Base-by-base conservation (phyloP, 2,888 invertebrate genomes). In the Caenorhabditis zanzibari region DNA sequence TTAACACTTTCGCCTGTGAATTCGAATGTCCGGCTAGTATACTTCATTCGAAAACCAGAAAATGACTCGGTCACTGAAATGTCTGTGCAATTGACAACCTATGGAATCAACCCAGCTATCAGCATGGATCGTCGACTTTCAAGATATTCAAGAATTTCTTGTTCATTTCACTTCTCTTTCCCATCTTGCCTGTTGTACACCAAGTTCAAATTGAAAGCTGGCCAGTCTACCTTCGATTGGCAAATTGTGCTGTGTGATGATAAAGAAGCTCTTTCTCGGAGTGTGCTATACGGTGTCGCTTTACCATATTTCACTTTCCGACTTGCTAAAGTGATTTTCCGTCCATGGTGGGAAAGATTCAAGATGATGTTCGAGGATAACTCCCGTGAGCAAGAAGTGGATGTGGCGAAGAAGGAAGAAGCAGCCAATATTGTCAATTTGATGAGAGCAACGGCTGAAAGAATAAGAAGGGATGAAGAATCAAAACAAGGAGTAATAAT, bases 391-490 rank as follows among this genome's bases (percentile, higher is more conserved):
- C 86, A 84, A 52, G 77, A 90, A 84, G 88, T 91, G 7, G 90
- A 91, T 66, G 79, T 85, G 28, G 85, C 86, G n/a, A 88, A 90
- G 59, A 88, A 88, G 59, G 91, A 91, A 61, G 91, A 91, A 52
- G 87, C 91, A 16, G 80, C 64, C 32, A 81, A 82, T 22, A 88
- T 91, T 24, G 84, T 88, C n/a, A 84, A 96, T 84, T 93, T 99
- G 63, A 98, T 99, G 98, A 95, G 95, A 89, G 96, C 96, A 83
- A 96, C 96, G 0, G 97, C 96, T 91, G 95, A 95, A 44, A 95
- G 97, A 85, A 96, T 96, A 86, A 94, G 95, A 75, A 94, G 94
- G 0, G 96, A 96, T 22, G 98, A 99, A 93, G 95, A 95, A 88
- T 94, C 94, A 41, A 95, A 95, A 88, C 95, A 95, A 84, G 98